phyloP scores from a whole-genome alignment of 2,113 vertebrate genomes.

The Coregonus clupeaformis region DNA sequence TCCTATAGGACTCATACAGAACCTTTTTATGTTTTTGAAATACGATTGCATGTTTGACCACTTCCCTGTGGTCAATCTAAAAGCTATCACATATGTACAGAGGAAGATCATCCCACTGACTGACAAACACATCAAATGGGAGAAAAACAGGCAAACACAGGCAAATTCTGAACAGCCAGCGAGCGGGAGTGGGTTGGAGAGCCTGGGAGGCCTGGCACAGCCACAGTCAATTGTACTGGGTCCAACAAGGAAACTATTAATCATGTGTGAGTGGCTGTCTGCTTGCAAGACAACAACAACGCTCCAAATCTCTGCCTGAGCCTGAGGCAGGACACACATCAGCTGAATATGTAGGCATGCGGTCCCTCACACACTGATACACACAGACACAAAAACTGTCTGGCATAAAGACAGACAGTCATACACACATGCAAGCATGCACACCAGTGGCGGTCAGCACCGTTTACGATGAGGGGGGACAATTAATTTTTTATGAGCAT shows the following conservation, averaged over 20 bases:
- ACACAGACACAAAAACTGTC: too few relatives aligned
- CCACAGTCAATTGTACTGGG: slow-evolving; percentile 41
- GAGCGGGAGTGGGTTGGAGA: slow-evolving; percentile 34
- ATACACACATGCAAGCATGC: background rate
- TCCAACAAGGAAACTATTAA: slow-evolving; percentile 79
- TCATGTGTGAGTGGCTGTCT: slow-evolving; percentile 77
- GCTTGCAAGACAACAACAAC: slow-evolving; percentile 75
- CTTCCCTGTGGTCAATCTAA: slow-evolving; percentile 19
- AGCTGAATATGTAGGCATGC: slow-evolving; percentile 42
- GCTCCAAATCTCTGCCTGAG: slow-evolving; percentile 57
- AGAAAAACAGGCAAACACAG: background rate
- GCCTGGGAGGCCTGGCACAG: slow-evolving; percentile 70
- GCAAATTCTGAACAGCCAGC: background rate
- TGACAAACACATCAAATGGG: slow-evolving; percentile 44
- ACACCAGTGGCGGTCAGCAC: too few relatives aligned
- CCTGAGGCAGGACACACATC: slow-evolving; percentile 60
- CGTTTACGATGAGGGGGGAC: too few relatives aligned
- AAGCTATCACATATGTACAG: slow-evolving; percentile 26
- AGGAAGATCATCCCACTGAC: slow-evolving; percentile 36
- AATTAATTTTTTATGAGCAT: too few relatives aligned
- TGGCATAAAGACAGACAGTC: slow-evolving; percentile 47
- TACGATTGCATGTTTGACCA: slow-evolving; percentile 8
- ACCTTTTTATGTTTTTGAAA: too few relatives aligned
- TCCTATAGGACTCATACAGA: too few relatives aligned
- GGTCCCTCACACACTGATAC: slow-evolving; percentile 20